These are phyloP conservation scores for Coenobita brevimanus DNA, from an alignment of 1,140 invertebrate genomes.

Conservation along the genomic window DNA sequence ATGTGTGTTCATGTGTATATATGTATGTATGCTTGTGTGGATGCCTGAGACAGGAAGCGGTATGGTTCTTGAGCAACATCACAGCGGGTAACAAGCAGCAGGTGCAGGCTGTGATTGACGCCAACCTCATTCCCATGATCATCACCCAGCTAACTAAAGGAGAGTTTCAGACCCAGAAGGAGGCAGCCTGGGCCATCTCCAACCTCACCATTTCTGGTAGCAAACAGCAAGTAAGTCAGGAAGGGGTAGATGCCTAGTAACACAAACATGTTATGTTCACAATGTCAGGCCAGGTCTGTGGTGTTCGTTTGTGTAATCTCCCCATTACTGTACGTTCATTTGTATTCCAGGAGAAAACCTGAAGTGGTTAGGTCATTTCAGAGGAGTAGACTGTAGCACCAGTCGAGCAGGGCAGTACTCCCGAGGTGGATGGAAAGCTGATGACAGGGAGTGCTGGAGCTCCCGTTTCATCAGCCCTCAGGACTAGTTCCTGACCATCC, in stretches of 20 bases:
- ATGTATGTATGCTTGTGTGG: background rate
- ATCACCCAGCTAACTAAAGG: slow-evolving; percentile 93
- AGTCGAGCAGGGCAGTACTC: too few species aligned
- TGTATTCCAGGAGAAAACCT: too few species aligned
- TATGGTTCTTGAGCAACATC: slow-evolving; percentile 99
- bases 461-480: too few species aligned
- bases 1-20: background rate
- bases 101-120: slow-evolving; percentile 97
- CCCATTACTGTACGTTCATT: too few species aligned
- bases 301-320: too few species aligned
- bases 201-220: slow-evolving; percentile 98
- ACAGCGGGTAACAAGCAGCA: slow-evolving; percentile 98
- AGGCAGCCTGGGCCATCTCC: slow-evolving; percentile 99
- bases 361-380: too few species aligned
- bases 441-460: too few species aligned
- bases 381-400: too few species aligned
- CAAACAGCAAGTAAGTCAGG: slow-evolving; percentile 82
- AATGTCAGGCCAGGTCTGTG: too few species aligned
- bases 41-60: slow-evolving; percentile 82
- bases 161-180: slow-evolving; percentile 99
- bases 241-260: background rate
- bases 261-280: too few species aligned
- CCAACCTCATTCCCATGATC: slow-evolving; percentile 93
- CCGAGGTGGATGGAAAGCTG: too few species aligned
- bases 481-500: too few species aligned